Base-by-base conservation (phyloP, 2,113 vertebrate species). In the Odocoileus hemionus region DNA sequence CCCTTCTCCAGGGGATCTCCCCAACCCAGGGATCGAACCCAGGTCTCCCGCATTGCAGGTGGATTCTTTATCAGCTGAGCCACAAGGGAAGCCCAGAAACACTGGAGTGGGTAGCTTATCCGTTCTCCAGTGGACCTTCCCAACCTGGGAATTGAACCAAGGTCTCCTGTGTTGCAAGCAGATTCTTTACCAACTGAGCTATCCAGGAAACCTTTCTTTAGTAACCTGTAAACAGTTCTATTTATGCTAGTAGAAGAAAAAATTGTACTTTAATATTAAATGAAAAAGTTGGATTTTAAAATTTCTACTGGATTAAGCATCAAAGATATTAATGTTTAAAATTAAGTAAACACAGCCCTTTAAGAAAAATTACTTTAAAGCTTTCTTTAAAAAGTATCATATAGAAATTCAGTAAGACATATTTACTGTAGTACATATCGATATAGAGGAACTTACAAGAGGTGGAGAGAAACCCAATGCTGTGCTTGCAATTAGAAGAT, bases 201-300 rank as follows among this genome's bases (percentile, higher is more conserved):
- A 36, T 36, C 17, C 5, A 8, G 9, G 9, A 67, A 36, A 17
- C n/a, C n/a, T 67, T 67, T 36, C 64, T 67, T 97, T 79, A 57
- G 13, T 43, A 87, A 83, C 1, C 0, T n/a, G 2, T n/a, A 36
- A 70, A 89, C 1, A 30, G 26, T 61, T 95, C 39, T 10, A 79
- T 79, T 96, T 86, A 92, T 94, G 23, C 25, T 76, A 39, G 74
- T 5, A 33, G 17, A 83, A 91, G n/a, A n/a, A 74, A 28, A 78
- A 78, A 85, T 28, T 50, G 30, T 57, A 88, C 15, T 79, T 94
- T 86, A 86, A 36, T n/a, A 45, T 11, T 74, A 96, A 95, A 89
- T 13, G 11, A 36, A 95, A 67, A 54, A 16, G 4, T 64, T 95
- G 5, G 9, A 57, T 78, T 43, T 78, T 47, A 78, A 30, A 78